Conservation (phyloP, 2,113 vertebrate species). For the Salvelinus namaycush region DNA sequence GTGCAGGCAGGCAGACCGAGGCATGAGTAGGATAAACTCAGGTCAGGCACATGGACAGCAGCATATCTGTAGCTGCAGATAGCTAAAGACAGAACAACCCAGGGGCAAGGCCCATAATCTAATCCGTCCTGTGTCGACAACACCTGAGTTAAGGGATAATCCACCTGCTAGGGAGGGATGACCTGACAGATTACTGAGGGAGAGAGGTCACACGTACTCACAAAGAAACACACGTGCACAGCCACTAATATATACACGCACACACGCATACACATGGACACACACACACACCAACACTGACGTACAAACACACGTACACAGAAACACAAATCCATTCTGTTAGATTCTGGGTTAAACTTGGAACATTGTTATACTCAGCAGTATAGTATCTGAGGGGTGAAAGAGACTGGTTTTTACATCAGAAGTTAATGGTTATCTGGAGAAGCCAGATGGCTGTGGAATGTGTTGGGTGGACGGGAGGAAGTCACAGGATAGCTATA, state of each 20-base stretch:
- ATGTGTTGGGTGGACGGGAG: too few species aligned
- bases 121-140: not conserved
- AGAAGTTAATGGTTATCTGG: too few species aligned
- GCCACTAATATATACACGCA: not conserved
- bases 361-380: too few species aligned
- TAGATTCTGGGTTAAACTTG: too few species aligned
- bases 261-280: not conserved
- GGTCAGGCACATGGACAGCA: slow-evolving; percentile 6
- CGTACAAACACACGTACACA: slow-evolving; percentile 10
- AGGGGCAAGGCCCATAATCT: slow-evolving; percentile 10
- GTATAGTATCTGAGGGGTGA: too few species aligned
- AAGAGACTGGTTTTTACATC: too few species aligned
- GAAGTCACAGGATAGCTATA: too few species aligned
- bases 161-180: not conserved
- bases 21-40: not conserved
- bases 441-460: too few species aligned
- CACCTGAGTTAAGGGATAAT: slow-evolving; percentile 24
- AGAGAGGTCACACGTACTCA: not conserved
- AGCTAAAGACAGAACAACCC: slow-evolving; percentile 17
- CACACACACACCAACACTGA: not conserved
- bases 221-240: not conserved
- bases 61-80: slow-evolving; percentile 1
- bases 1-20: not conserved
- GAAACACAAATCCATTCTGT: not conserved
- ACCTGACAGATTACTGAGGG: slow-evolving; percentile 1